Conservation (phyloP, 2,888 invertebrate genomes). For the Diplolepis rosae region DNA sequence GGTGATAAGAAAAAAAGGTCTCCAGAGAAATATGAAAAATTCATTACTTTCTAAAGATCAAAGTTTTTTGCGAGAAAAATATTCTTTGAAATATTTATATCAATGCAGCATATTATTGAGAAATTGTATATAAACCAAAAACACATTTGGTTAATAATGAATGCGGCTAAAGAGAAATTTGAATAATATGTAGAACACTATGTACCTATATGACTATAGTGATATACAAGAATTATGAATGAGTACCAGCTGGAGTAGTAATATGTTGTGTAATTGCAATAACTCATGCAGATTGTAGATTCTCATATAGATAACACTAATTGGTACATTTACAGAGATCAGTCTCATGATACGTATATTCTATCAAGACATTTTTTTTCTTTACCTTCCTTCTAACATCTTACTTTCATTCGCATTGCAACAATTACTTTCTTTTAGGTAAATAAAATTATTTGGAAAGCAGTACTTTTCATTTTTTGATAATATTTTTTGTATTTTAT, state of each 20-base stretch:
- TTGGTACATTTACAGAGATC: conserved; percentile 25
- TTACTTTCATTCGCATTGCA: too few species aligned
- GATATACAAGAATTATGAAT: conserved; percentile 18
- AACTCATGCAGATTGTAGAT: conserved; percentile 20
- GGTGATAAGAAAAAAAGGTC: not conserved
- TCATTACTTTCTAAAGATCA: too few species aligned
- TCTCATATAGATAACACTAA: conserved; percentile 6
- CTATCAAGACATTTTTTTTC: not conserved
- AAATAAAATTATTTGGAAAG: not conserved
- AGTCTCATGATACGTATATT: conserved; percentile 12
- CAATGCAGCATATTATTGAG: too few species aligned
- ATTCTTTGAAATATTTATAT: too few species aligned
- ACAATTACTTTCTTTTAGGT: too few species aligned
- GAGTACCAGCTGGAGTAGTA: conserved; percentile 8
- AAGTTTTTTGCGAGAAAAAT: too few species aligned
- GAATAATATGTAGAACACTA: not conserved
- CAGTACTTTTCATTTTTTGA: not conserved
- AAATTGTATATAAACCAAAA: too few species aligned
- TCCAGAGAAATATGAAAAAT: not conserved
- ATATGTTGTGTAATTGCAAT: conserved; percentile 28
- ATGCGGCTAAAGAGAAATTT: not conserved
- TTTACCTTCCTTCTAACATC: not conserved
- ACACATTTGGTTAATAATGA: too few species aligned
- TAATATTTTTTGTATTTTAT: not conserved
- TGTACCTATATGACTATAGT: too few species aligned